These are phyloP conservation scores for Cephus nigrinus DNA, from an alignment of 2,888 invertebrate species.

Conservation along the genomic window DNA sequence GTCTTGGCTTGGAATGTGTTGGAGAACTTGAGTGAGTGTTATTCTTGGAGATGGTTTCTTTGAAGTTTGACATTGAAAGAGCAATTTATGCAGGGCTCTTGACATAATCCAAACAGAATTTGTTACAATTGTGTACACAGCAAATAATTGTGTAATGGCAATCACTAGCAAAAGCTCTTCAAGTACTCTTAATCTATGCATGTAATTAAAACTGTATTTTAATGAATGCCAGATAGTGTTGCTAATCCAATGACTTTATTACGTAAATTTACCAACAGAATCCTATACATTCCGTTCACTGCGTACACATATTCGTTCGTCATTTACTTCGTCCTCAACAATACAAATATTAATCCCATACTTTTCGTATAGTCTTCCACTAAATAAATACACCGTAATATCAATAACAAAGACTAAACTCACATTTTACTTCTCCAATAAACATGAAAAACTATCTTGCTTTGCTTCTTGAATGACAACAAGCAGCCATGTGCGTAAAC, in stretches of 20 bases:
- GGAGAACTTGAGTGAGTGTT: slow-evolving; percentile 21
- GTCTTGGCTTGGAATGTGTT: slow-evolving; percentile 13
- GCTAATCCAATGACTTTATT: neutral
- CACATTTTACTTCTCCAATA: neutral
- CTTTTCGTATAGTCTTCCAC: neutral
- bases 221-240: neutral
- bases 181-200: neutral
- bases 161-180: neutral
- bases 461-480: neutral
- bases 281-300: too few species aligned
- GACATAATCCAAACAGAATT: neutral
- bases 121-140: neutral
- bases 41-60: slow-evolving; percentile 18
- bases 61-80: slow-evolving; percentile 16
- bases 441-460: neutral
- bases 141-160: neutral
- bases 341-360: neutral
- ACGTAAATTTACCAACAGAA: neutral
- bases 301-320: too few species aligned
- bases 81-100: neutral
- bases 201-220: neutral
- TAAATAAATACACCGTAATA: neutral
- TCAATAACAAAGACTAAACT: neutral
- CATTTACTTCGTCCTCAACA: neutral
- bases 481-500: neutral